A percentile compares a stretch with the other conserved stretches of the same genome.
These are phyloP conservation scores for Chlamydotis undulata DNA, from an alignment of 2,113 vertebrate genomes.

Conservation along the genomic window DNA sequence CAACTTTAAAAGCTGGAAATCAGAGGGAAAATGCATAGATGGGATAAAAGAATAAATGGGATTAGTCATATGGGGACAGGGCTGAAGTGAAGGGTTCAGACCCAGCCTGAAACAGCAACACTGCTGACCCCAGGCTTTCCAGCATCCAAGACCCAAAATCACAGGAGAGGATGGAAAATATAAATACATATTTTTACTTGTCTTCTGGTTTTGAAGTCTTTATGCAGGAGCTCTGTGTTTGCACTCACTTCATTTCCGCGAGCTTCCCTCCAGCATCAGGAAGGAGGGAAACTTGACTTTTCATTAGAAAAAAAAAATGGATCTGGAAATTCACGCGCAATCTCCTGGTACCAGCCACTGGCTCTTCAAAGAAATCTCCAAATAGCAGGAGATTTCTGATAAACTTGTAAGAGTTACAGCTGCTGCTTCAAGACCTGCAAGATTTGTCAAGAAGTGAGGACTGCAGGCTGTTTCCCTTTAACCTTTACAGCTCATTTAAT, in stretches of 20 bases:
- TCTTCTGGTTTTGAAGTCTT: neutral
- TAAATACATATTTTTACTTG: neutral
- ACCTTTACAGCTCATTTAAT: neutral
- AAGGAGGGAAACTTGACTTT: neutral
- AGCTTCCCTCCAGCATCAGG: neutral
- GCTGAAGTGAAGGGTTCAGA: neutral
- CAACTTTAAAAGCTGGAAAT: neutral
- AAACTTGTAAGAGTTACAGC: neutral
- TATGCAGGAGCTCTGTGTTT: neutral
- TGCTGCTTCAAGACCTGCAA: neutral
- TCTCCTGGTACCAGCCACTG: neutral
- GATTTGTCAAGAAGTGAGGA: neutral
- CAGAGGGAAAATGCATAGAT: neutral
- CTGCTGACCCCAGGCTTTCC: neutral
- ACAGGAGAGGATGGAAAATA: neutral
- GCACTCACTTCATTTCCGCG: neutral
- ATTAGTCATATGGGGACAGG: neutral
- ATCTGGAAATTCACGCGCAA: neutral
- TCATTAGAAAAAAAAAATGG: neutral
- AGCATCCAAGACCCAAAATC: neutral
- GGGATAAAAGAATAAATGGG: neutral
- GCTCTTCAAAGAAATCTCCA: neutral
- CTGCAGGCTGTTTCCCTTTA: neutral
- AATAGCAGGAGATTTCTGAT: neutral
- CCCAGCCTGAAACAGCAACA: neutral